phyloP scores from a whole-genome alignment of 2,113 vertebrate species.

The Microtus pennsylvanicus region DNA sequence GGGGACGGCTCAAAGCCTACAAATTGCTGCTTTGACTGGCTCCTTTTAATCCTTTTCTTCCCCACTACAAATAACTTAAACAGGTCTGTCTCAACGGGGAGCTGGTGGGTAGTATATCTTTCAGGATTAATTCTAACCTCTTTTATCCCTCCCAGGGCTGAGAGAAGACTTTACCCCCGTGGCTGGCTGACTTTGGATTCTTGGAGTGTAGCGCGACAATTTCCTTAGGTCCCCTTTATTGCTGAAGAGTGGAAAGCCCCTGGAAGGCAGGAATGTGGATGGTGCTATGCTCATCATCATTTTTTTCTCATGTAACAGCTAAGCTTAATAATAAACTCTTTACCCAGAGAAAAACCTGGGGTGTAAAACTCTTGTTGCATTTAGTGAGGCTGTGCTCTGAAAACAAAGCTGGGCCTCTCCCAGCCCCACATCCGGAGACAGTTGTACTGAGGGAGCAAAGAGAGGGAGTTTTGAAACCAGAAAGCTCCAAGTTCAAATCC shows the following conservation, averaged over 20 bases:
- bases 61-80: constrained; percentile 4
- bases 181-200: neutral
- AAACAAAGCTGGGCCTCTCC: neutral
- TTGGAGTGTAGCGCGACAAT: neutral
- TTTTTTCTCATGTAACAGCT: neutral
- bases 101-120: neutral
- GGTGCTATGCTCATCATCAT: neutral
- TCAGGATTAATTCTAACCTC: neutral
- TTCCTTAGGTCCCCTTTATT: neutral
- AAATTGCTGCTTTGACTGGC: neutral
- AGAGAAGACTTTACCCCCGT: neutral
- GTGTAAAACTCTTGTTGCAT: neutral
- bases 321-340: constrained; percentile 44
- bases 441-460: neutral
- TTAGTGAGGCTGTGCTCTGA: neutral
- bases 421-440: neutral
- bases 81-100: neutral
- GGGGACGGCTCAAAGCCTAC: neutral
- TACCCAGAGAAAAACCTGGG: neutral
- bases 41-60: neutral
- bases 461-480: neutral
- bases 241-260: neutral
- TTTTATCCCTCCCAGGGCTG: neutral
- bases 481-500: neutral
- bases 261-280: neutral